A percentile compares a stretch with the other conserved stretches of the same genome.
phyloP scores from a whole-genome alignment of 2,888 invertebrate genomes.

The Polylopha cassiicola region DNA sequence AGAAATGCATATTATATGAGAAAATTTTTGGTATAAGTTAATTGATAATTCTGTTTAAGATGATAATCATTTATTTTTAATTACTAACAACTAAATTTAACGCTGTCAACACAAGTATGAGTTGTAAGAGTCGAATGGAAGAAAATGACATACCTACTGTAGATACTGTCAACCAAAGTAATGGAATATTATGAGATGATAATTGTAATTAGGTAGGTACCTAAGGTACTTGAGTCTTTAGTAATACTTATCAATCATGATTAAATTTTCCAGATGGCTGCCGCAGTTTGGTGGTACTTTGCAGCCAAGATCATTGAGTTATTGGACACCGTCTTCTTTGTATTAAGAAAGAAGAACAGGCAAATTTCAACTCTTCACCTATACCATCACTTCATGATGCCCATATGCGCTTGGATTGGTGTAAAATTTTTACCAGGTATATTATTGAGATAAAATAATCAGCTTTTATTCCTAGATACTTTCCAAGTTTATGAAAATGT shows the following conservation, averaged over 20 bases:
- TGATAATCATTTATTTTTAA: no score
- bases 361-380: constrained; percentile 93
- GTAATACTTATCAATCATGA: not conserved
- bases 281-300: constrained; percentile 87
- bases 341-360: constrained; percentile 91
- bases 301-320: constrained; percentile 87
- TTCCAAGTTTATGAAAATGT: no score
- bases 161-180: no score
- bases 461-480: not conserved
- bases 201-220: no score
- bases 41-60: no score
- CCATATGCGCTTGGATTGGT: constrained; percentile 87
- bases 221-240: not conserved
- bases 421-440: constrained; percentile 86
- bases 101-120: no score
- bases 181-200: no score
- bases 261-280: constrained; percentile 66
- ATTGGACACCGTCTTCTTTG: constrained; percentile 91
- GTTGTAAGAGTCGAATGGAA: no score
- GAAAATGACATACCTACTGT: no score
- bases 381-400: constrained; percentile 91
- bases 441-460: not conserved
- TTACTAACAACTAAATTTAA: not conserved
- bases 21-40: no score
- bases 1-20: no score